Percentiles rank a stretch among this genome's conserved stretches.
phyloP scores from a whole-genome alignment of 1,140 invertebrate genomes.

The Drosophila tropicalis region DNA sequence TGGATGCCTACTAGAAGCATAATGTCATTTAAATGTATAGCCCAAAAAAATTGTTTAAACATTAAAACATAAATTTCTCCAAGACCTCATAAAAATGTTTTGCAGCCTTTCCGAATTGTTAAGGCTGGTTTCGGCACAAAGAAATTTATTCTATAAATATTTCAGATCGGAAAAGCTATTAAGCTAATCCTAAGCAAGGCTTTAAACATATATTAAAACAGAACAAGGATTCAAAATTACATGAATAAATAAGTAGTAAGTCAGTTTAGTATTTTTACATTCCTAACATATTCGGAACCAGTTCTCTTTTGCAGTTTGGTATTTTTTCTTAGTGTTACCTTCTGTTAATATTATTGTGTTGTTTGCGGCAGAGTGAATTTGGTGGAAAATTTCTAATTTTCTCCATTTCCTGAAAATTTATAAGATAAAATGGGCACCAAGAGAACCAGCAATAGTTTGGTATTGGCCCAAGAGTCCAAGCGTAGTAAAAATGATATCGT shows the following conservation, averaged over 20 bases:
- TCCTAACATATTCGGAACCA: neutral
- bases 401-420: constrained; percentile 11
- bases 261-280: too few species aligned
- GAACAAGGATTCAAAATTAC: neutral
- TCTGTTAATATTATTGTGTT: neutral
- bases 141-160: neutral
- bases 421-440: constrained; percentile 61
- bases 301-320: constrained; percentile 17
- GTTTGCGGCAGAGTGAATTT: constrained; percentile 29
- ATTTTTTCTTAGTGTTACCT: constrained; percentile 38
- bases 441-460: constrained; percentile 83
- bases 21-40: constrained; percentile 37
- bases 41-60: constrained; percentile 57
- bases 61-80: constrained; percentile 18
- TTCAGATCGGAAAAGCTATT: too few species aligned
- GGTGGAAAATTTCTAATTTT: constrained; percentile 22
- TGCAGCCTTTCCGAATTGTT: neutral
- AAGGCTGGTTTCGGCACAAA: neutral
- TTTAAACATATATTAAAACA: neutral
- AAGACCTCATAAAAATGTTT: neutral
- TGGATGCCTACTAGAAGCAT: constrained; percentile 83
- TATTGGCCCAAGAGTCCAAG: constrained; percentile 86
- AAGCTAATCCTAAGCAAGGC: neutral
- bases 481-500: constrained; percentile 87
- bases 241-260: neutral